Evolutionary conservation across 2,113 vertebrate species (phyloP), one percentile per base, ranked within the genome.

Genomic region (Dicentrarchus labrax): DNA sequence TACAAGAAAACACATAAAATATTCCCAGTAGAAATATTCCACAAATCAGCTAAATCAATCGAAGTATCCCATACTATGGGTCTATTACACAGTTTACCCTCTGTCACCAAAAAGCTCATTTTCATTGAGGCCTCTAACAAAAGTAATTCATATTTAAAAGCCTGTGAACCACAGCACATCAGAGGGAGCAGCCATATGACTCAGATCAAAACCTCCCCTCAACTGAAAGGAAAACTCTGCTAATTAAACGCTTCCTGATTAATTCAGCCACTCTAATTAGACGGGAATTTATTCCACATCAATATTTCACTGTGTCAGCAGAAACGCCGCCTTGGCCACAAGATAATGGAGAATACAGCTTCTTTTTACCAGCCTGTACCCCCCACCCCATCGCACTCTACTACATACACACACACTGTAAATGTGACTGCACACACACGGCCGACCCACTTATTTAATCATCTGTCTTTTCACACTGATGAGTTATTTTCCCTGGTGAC

Each of bases 241-340:
- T 94, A 93, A 95, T 95, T 92, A 95, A 94, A 94, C 62, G 80
- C 86, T 89, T 93, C 87, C 92, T 64, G 78, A 94, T 94, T 95
- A 93, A 94, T 94, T 91, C 92, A 91, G 89, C 84, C 75, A 48
- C 76, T 86, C 83, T 94, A 94, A 95, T 95, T 93, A 94, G 91
- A 91, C 77, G 68, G 75, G 92, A 92, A 94, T 94, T 93, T 93
- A 91, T 94, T 93, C 91, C 74, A 85, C 90, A 93, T 93, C 87
- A 88, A 93, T 93, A 87, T 93, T 93, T 93, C 88, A 93, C 88
- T 57, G 59, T 88, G 88, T 94, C 91, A 93, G 94, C 92, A 93
- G 84, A 94, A 92, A 89, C 10, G 16, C 48, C 5, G 76, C 61
- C 71, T 48, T 65, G 64, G 89, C 74, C 83, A 60, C 24, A 13